Evolutionary conservation across 2,888 invertebrate genomes (phyloP), one percentile per base, ranked within the genome.

Genomic region (Meiosimyza platycephala): DNA sequence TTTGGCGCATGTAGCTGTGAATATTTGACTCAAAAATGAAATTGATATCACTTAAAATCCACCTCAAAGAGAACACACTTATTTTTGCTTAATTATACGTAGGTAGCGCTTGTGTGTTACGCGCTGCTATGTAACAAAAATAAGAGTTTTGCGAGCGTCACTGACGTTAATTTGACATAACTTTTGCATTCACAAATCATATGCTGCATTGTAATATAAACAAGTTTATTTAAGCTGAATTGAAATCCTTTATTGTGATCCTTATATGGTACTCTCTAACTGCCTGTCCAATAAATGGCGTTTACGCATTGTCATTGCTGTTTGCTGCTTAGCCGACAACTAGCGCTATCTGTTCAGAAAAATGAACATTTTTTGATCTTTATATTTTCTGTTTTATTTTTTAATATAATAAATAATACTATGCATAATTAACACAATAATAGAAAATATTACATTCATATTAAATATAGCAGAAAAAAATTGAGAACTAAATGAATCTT

Each of bases 141-240:
- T 18, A n/a, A 28, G n/a, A 33, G 2, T 16, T 47, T 57, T 72
- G 72, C 73, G 76, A 76, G 77, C 74, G 59, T 74, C 77, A 79
- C 76, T 81, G 81, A 81, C 81, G 80, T 79, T 82, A 82, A 81
- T 82, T 81, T 82, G 80, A 81, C 81, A 80, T 78, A 79, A 80
- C 78, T 77, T 76, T 80, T 76, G 76, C 76, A 77, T 77, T 77
- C 59, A 73, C 72, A 73, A 62, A 64, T 69, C 54, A 55, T 73
- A 57, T 51, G 51, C 55, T 54, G 47, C 13, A 71, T n/a, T 40
- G 67, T 62, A 74, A 67, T 65, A 66, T 69, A 78, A 79, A 80
- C 80, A 79, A 79, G 78, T 80, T 81, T 80, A 80, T 80, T 80
- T 77, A 63, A 77, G 74, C 74, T 40, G 48, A 47, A 55, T 22